These are phyloP conservation scores for Seira sanloemensis DNA, from an alignment of 2,888 invertebrate genomes.

Conservation along the genomic window DNA sequence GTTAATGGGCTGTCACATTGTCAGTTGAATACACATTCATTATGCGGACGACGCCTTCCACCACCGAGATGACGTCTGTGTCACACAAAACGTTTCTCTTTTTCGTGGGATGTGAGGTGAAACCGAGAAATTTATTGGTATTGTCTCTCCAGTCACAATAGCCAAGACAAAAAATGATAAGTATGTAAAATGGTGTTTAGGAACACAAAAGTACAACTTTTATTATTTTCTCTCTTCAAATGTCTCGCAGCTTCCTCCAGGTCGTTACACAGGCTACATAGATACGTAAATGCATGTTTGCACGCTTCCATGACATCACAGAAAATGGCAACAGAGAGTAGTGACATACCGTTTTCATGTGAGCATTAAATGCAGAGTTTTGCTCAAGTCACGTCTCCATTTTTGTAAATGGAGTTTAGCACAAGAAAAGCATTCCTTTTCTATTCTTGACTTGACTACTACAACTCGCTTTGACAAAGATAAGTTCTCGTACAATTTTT, in stretches of 20 bases:
- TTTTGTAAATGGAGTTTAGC: not conserved
- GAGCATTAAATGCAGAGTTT: too few species aligned
- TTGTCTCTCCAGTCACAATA: conserved; percentile 48
- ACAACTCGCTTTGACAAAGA: not conserved
- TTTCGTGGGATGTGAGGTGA: not conserved
- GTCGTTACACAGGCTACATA: too few species aligned
- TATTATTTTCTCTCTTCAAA: not conserved
- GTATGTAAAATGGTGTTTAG: not conserved
- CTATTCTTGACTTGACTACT: too few species aligned
- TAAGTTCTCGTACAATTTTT: not conserved
- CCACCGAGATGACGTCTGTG: not conserved
- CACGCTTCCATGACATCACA: not conserved
- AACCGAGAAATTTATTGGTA: conserved; percentile 36
- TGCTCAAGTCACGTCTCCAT: not conserved
- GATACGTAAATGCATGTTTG: too few species aligned
- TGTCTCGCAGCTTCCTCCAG: too few species aligned
- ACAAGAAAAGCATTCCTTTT: not conserved
- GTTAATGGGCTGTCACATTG: conserved; percentile 50
- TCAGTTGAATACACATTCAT: conserved; percentile 44
- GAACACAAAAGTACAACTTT: not conserved
- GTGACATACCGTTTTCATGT: not conserved
- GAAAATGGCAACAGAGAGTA: not conserved
- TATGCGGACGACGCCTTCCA: conserved; percentile 20
- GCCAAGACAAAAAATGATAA: not conserved
- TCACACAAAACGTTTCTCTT: not conserved